These are phyloP conservation scores for Shargacucullia verbasci DNA, from an alignment of 2,888 invertebrate species.

Conservation along the genomic window DNA sequence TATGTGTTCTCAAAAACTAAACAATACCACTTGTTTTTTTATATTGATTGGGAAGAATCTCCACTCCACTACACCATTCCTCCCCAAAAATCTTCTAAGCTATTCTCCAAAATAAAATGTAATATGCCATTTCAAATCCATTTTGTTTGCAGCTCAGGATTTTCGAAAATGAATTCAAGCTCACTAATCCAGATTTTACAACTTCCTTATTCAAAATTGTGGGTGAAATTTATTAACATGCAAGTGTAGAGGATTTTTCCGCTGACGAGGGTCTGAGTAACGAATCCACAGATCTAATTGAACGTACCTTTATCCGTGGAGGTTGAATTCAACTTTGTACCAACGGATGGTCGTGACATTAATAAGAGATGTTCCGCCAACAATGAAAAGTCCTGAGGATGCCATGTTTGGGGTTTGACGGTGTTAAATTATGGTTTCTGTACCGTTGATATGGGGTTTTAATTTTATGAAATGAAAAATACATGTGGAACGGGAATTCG, in stretches of 20 bases:
- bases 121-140: conserved; percentile 34
- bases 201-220: conserved; percentile 62
- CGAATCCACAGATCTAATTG: conserved; percentile 69
- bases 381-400: conserved; percentile 43
- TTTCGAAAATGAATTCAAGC: conserved; percentile 49
- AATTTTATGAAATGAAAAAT: conserved; percentile 23
- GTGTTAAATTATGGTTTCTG: conserved; percentile 40
- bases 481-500: neutral
- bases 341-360: conserved; percentile 50
- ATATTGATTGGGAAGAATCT: too few relatives aligned
- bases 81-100: too few relatives aligned
- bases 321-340: conserved; percentile 42
- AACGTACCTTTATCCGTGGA: conserved; percentile 61
- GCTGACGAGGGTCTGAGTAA: conserved; percentile 73
- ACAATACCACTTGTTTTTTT: too few relatives aligned
- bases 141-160: conserved; percentile 35
- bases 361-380: conserved; percentile 50
- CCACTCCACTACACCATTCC: too few relatives aligned
- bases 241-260: conserved; percentile 69
- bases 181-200: conserved; percentile 58
- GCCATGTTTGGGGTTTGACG: conserved; percentile 27
- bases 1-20: too few relatives aligned
- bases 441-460: conserved; percentile 14
- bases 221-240: conserved; percentile 72
- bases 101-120: conserved; percentile 27